Base-by-base conservation (phyloP, 1,140 invertebrate genomes). In the Drosophila lini region DNA sequence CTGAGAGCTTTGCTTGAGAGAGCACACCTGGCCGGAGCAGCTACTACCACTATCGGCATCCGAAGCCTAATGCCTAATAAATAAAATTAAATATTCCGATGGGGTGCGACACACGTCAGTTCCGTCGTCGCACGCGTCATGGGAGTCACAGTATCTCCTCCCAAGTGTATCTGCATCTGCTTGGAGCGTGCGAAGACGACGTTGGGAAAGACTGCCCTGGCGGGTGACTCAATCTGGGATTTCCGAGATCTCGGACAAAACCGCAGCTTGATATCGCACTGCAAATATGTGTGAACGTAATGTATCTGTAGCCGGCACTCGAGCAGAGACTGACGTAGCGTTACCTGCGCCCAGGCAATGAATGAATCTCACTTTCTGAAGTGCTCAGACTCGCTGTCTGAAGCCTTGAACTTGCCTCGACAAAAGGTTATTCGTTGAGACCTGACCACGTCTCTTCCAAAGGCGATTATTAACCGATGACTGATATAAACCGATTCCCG, bases 101-200 rank as follows among this genome's bases (percentile, higher is more conserved):
- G 50, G 53, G 42, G 74, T 42, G 63, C 56, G 62, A 58, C 62
- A 68, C 53, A 77, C 74, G 44, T 57, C 65, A 78, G 44, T 58
- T 69, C 34, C 42, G 38, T 0, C 42, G 62, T 56, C 73, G 84
- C 80, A 86, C 83, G 83, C 84, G 84, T 89, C 83, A 86, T 70
- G 52, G 61, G 48, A 52, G 67, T 50, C 69, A 58, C 40, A 67
- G 48, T 31, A 50, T 59, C 45, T 52, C 22, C 31, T 22, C 38
- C 5, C 3, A 62, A 68, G 52, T 22, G 13, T 28, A 28, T 28
- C 25, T 28, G n/a, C 28, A n/a, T 47, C 22, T 56, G 28, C 11
- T 45, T 38, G 64, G 44, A 58, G 58, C 59, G 62, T 55, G 57
- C 69, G 65, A 45, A 31, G 65, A 34, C 36, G 62, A 15, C 40